Percentiles rank a stretch among this genome's conserved stretches.
phyloP scores from a whole-genome alignment of 1,140 invertebrate species.

The Heterodera carotae region DNA sequence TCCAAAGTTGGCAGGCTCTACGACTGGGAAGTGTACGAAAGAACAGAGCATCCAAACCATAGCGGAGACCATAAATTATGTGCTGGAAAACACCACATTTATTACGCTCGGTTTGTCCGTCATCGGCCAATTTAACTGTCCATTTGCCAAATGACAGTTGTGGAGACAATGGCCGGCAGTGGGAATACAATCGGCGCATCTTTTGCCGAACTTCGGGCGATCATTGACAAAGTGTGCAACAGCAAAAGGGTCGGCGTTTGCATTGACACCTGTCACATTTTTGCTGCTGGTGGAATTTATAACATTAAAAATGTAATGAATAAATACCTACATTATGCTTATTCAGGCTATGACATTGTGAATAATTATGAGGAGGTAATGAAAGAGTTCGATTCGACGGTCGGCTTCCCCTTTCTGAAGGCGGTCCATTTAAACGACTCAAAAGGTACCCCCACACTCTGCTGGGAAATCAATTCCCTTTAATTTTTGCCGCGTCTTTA shows the following conservation, averaged over 20 bases:
- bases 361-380: slow-evolving; percentile 67
- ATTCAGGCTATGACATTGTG: slow-evolving; percentile 68
- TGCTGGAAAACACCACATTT: slow-evolving; percentile 66
- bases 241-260: slow-evolving; percentile 69
- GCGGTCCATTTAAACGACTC: slow-evolving; percentile 71
- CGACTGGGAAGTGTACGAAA: slow-evolving; percentile 66
- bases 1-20: slow-evolving; percentile 66
- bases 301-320: no score
- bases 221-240: slow-evolving; percentile 69
- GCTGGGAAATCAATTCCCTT: slow-evolving; percentile 17
- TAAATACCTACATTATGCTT: no score
- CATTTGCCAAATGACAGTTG: slow-evolving; percentile 54
- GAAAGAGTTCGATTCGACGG: slow-evolving; percentile 67
- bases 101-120: slow-evolving; percentile 64
- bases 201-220: slow-evolving; percentile 68
- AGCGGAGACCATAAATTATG: slow-evolving; percentile 69
- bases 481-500: slow-evolving; percentile 46
- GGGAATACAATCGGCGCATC: slow-evolving; percentile 69
- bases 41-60: slow-evolving; percentile 68
- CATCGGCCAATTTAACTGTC: background rate
- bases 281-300: slow-evolving; percentile 68
- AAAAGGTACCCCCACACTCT: no score
- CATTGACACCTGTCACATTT: slow-evolving; percentile 71
- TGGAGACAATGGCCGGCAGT: slow-evolving; percentile 69
- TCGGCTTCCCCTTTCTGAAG: slow-evolving; percentile 69